These are phyloP conservation scores for Platycercus adscitus DNA, from an alignment of 2,113 vertebrate genomes.

Conservation along the genomic window DNA sequence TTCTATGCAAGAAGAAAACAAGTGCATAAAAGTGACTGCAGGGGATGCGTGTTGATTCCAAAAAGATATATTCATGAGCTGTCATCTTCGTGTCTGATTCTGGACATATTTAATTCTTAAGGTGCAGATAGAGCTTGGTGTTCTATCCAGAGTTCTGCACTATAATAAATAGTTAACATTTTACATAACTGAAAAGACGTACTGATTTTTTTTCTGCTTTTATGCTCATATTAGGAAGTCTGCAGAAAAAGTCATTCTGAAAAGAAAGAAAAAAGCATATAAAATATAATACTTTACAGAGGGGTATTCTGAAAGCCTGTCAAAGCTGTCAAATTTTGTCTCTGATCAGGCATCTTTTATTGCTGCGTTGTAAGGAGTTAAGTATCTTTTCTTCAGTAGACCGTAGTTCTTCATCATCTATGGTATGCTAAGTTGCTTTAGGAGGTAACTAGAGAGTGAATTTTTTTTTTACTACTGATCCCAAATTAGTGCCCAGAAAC, in stretches of 20 bases:
- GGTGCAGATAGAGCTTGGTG: not conserved
- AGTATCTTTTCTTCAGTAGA: constrained; percentile 42
- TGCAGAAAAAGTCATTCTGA: not conserved
- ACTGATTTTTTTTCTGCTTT: not conserved
- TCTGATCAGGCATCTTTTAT: constrained; percentile 37
- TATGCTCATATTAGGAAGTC: not conserved
- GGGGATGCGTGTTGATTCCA: not conserved
- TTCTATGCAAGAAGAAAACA: not conserved
- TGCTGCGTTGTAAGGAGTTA: constrained; percentile 34
- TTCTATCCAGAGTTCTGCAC: not conserved
- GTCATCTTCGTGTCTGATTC: not conserved
- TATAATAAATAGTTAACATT: not conserved
- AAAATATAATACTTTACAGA: not conserved
- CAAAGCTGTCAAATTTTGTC: constrained; percentile 39
- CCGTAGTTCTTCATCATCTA: constrained; percentile 42
- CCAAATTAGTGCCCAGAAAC: constrained; percentile 25
- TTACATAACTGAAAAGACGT: not conserved
- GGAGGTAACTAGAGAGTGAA: constrained; percentile 36
- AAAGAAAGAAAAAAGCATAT: not conserved
- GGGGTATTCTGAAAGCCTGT: constrained; percentile 8
- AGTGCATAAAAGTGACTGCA: not conserved
- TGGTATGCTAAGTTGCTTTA: constrained; percentile 37
- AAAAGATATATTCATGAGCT: not conserved
- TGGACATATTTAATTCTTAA: not conserved
- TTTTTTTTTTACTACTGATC: constrained; percentile 49